A percentile compares a stretch with the other conserved stretches of the same genome.
Conservation (phyloP, 2,797 vertebrate species). For the Numenius phaeopus region DNA sequence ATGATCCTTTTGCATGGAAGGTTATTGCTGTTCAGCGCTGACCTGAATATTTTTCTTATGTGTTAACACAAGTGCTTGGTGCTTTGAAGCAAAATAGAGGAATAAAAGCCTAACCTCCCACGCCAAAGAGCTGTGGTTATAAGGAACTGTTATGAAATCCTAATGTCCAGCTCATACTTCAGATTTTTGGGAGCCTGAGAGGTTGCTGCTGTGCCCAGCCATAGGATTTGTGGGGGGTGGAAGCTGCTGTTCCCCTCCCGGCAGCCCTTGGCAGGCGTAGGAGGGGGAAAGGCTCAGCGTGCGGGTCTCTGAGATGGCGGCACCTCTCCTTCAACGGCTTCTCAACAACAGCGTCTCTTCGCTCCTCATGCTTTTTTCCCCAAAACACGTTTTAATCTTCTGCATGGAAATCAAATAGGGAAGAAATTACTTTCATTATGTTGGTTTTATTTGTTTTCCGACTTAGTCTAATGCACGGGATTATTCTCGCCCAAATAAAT, state of each 20-base stretch:
- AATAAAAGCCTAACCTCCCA: background rate
- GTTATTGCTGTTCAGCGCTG: background rate
- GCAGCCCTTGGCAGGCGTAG: rapidly evolving
- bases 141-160: background rate
- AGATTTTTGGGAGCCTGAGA: background rate
- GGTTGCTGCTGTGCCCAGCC: rapidly evolving
- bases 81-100: background rate
- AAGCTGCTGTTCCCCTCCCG: background rate
- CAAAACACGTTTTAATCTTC: background rate
- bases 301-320: background rate
- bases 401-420: constrained; percentile 1
- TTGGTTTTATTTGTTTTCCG: constrained; percentile 46
- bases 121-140: background rate
- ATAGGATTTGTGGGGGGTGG: background rate
- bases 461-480: background rate
- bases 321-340: background rate
- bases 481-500: constrained; percentile 28
- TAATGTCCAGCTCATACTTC: background rate
- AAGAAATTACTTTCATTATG: constrained; percentile 29
- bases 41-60: background rate
- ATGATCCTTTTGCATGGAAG: constrained; percentile 7
- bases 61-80: background rate
- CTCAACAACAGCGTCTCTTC: background rate
- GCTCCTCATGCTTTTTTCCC: background rate
- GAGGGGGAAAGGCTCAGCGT: background rate